Conservation (phyloP, 92 coral and sea anemone genomes). For the Pocillopora meandrina region DNA sequence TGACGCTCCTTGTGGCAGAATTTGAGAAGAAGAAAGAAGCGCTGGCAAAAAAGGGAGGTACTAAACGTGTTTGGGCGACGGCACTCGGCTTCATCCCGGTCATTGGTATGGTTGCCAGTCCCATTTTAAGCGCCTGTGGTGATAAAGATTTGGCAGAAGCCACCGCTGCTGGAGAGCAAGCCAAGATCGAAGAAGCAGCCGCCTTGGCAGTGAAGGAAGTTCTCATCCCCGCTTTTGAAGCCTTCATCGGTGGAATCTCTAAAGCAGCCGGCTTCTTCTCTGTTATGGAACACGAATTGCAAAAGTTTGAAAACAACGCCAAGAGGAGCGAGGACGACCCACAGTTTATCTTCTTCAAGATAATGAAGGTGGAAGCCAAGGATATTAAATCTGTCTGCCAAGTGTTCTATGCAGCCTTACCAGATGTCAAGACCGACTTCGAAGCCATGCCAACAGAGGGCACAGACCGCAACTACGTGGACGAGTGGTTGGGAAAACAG, state of each 20-base stretch:
- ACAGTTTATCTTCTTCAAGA: constrained; percentile 28
- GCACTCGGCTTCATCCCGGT: constrained; percentile 55
- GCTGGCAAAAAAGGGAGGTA: constrained; percentile 27
- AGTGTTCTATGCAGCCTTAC: constrained; percentile 50
- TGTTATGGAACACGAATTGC: constrained; percentile 41
- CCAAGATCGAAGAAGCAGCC: constrained; percentile 54
- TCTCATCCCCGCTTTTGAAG: constrained; percentile 61
- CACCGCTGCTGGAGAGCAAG: constrained; percentile 43
- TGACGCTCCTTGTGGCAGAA: constrained; percentile 35
- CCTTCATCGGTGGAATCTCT: constrained; percentile 45
- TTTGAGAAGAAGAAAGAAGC: constrained; percentile 43
- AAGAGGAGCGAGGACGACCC: constrained; percentile 20
- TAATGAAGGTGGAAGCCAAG: constrained; percentile 55
- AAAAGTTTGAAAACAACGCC: constrained; percentile 36
- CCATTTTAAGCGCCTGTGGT: constrained; percentile 18
- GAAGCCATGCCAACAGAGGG: constrained; percentile 57
- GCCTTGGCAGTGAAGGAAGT: constrained; percentile 39
- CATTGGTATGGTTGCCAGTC: neutral
- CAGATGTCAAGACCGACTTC: constrained; percentile 63
- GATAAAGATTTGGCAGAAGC: constrained; percentile 55
- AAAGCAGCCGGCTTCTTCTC: too few relatives aligned
- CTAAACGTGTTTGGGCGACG: constrained; percentile 33
- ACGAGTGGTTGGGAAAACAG: constrained; percentile 60
- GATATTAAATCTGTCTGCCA: constrained; percentile 54
- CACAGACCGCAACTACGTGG: constrained; percentile 68